Evolutionary conservation across 2,797 vertebrate genomes (phyloP).

Genomic region (Chelonia mydas): DNA sequence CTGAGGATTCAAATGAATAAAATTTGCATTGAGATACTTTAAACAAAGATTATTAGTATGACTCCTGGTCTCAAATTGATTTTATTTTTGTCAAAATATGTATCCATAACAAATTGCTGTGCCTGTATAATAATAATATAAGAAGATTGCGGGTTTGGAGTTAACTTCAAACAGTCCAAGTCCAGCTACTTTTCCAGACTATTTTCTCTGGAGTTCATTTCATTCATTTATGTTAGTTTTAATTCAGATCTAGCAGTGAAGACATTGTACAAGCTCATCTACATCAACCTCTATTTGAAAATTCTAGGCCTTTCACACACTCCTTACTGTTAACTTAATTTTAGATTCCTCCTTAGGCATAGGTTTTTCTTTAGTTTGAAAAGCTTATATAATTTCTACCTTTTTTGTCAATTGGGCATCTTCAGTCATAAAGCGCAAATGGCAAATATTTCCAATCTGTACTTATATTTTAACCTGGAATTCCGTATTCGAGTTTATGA

Average conservation of each 20-base stretch:
- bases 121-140: neutral
- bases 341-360: neutral
- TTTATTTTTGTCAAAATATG: neutral
- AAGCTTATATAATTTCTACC: neutral
- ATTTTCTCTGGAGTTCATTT: neutral
- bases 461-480: neutral
- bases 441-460: neutral
- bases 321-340: neutral
- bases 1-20: neutral
- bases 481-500: neutral
- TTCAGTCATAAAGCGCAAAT: neutral
- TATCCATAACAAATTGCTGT: neutral
- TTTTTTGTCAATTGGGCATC: neutral
- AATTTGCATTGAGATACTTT: neutral
- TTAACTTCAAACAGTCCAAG: neutral
- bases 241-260: neutral
- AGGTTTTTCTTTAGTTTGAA: neutral
- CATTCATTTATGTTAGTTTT: neutral
- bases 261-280: neutral
- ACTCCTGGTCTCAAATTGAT: neutral
- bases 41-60: neutral
- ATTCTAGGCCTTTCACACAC: neutral
- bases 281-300: neutral
- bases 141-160: neutral
- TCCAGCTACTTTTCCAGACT: neutral